phyloP scores from a whole-genome alignment of 2,797 vertebrate species.

The Pitangus sulphuratus region DNA sequence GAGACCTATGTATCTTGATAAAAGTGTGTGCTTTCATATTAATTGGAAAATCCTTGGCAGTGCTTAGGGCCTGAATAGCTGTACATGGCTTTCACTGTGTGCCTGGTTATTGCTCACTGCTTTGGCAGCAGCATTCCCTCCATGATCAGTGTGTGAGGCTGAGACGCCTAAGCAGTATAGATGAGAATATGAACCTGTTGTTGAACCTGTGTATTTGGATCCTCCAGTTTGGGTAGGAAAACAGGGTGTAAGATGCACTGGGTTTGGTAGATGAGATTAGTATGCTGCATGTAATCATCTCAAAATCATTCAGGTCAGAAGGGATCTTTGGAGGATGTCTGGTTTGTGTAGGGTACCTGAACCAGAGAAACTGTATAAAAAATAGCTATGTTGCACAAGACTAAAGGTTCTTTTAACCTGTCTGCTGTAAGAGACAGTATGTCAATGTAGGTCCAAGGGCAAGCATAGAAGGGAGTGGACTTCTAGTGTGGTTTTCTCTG shows the following conservation, averaged over 20 bases:
- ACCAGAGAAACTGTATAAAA: not conserved
- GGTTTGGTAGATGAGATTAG: not conserved
- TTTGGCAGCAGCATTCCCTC: not conserved
- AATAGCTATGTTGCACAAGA: fast-evolving
- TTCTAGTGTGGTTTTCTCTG: not conserved
- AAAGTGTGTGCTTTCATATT: not conserved
- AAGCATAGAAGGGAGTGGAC: not conserved
- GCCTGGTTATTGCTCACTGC: not conserved
- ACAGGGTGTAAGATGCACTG: not conserved
- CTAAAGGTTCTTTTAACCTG: not conserved
- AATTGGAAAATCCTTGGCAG: not conserved
- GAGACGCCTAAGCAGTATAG: not conserved
- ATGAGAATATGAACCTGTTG: not conserved
- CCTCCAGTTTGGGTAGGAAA: not conserved
- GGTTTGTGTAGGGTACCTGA: not conserved
- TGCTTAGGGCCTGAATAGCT: not conserved
- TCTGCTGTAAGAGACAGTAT: not conserved
- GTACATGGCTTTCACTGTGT: not conserved
- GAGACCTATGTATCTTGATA: not conserved
- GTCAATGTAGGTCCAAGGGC: not conserved
- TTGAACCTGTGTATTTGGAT: not conserved
- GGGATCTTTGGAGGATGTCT: not conserved
- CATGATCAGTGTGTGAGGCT: not conserved
- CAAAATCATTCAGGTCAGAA: not conserved
- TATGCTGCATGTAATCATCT: not conserved